Evolutionary conservation across 2,888 invertebrate genomes (phyloP).

Genomic region (Euproctis similis): DNA sequence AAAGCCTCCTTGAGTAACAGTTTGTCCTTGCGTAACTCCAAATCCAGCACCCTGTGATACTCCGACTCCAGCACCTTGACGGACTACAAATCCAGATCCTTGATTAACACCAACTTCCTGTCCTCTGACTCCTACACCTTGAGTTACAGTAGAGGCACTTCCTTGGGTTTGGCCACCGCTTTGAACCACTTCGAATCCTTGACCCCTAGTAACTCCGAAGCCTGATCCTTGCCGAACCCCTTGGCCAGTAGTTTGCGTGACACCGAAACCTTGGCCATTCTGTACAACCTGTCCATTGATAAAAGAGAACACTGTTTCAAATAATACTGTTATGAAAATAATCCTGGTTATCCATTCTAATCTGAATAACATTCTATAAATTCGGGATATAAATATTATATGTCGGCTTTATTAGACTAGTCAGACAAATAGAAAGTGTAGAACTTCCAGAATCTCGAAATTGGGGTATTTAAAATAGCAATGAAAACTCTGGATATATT

Average conservation of each 20-base stretch:
- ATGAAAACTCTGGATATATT: too few species aligned
- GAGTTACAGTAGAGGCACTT: slow-evolving; percentile 4
- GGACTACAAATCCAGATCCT: slow-evolving; percentile 6
- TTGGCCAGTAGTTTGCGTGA: slow-evolving; percentile 5
- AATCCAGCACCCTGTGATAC: slow-evolving; percentile 5
- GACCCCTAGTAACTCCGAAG: slow-evolving; percentile 6
- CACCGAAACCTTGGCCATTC: slow-evolving; percentile 4
- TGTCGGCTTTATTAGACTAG: too few species aligned
- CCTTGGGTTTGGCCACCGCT: slow-evolving; percentile 6
- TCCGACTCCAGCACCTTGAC: slow-evolving; percentile 7
- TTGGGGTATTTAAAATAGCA: too few species aligned
- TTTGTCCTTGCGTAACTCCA: neutral
- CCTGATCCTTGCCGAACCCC: slow-evolving; percentile 12
- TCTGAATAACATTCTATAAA: too few species aligned
- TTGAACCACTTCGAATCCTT: slow-evolving; percentile 3
- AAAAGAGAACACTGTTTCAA: too few species aligned
- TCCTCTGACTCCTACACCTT: neutral
- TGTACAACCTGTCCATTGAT: too few species aligned
- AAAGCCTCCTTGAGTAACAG: slow-evolving; percentile 1
- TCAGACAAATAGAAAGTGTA: too few species aligned
- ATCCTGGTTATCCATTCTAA: too few species aligned
- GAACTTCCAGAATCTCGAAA: too few species aligned
- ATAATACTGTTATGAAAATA: too few species aligned
- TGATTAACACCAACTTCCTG: slow-evolving; percentile 7
- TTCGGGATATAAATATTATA: too few species aligned